Percentiles rank a stretch among this genome's conserved stretches.
Conservation (phyloP, 2,888 invertebrate genomes). For the Helicoverpa assulta region DNA sequence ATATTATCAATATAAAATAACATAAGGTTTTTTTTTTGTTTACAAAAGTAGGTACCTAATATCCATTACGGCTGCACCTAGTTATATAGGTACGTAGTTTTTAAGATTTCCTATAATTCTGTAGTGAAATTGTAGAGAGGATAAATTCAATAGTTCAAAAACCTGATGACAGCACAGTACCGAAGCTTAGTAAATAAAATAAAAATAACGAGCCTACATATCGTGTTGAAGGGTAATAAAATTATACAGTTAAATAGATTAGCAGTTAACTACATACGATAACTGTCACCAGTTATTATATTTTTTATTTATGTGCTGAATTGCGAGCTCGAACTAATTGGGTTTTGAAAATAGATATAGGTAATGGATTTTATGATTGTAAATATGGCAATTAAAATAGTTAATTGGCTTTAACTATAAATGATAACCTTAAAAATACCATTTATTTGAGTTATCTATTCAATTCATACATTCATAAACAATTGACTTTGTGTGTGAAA, state of each 20-base stretch:
- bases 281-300: slow-evolving; percentile 19
- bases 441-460: too few species aligned
- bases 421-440: too few species aligned
- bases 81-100: too few species aligned
- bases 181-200: background rate
- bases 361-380: background rate
- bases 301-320: background rate
- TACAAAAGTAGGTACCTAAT: too few species aligned
- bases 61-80: too few species aligned
- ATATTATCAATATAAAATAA: too few species aligned
- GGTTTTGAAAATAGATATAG: background rate
- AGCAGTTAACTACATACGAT: slow-evolving; percentile 15
- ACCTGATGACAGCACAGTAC: background rate
- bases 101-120: too few species aligned
- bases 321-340: background rate
- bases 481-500: too few species aligned
- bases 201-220: slow-evolving; percentile 3
- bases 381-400: background rate
- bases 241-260: slow-evolving; percentile 29
- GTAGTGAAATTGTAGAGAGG: too few species aligned
- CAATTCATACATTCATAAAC: too few species aligned
- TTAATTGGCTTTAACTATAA: background rate
- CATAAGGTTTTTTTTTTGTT: too few species aligned
- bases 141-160: background rate
- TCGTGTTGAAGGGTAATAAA: slow-evolving; percentile 37